phyloP scores from a whole-genome alignment of 1,140 invertebrate species.

The Cyphomyrmex costatus region DNA sequence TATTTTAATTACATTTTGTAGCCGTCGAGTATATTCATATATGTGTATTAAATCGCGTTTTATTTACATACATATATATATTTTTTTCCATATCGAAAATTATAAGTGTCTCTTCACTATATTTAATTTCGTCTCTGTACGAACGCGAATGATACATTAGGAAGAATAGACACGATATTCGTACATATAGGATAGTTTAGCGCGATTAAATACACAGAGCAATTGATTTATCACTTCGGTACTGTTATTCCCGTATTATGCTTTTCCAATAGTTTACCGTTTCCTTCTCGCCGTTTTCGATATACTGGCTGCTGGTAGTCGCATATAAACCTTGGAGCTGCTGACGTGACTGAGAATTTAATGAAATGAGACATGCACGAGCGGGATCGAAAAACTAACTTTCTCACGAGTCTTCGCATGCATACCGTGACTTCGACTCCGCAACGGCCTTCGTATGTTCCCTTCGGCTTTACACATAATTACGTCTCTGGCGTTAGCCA shows the following conservation, averaged over 20 bases:
- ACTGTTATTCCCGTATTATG: conserved; percentile 24
- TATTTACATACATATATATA: too few relatives aligned
- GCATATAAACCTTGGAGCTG: conserved; percentile 73
- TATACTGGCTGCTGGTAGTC: conserved; percentile 75
- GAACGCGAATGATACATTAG: not conserved
- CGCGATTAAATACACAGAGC: not conserved
- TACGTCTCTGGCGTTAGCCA: conserved; percentile 38
- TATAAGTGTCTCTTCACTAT: not conserved
- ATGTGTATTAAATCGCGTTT: too few relatives aligned
- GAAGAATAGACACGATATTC: not conserved
- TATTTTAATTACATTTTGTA: too few relatives aligned
- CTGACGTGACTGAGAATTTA: conserved; percentile 82
- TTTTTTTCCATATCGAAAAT: too few relatives aligned
- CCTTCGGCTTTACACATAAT: conserved; percentile 73
- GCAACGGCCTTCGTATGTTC: conserved; percentile 69
- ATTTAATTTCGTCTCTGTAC: not conserved
- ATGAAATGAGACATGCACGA: conserved; percentile 77
- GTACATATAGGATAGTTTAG: not conserved
- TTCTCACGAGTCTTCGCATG: conserved; percentile 82
- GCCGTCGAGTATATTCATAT: too few relatives aligned
- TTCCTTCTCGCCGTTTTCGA: conserved; percentile 58
- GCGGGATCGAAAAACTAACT: conserved; percentile 80
- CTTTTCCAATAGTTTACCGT: conserved; percentile 56
- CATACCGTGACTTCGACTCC: conserved; percentile 72
- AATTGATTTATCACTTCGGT: conserved; percentile 25